Base-by-base conservation (phyloP, 2,888 invertebrate species). In the Pantelozetes paolii region DNA sequence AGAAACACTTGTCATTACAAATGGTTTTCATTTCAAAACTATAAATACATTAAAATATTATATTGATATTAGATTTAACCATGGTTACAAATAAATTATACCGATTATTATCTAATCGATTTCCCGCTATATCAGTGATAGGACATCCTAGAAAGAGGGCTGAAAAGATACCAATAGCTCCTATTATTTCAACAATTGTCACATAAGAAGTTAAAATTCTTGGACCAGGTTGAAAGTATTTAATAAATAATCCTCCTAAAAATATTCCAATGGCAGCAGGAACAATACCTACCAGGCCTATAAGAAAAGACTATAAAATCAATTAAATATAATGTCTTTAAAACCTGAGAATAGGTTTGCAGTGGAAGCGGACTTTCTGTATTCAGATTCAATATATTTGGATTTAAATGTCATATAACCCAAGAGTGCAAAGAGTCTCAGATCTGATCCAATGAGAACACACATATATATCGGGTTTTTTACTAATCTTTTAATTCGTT, bases 191-290 rank as follows among this genome's bases (percentile, higher is more conserved):
- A 0, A 80, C 79, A 6, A 80, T 32, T 0, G 81, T 79, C 73
- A 81, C 81, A 79, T 81, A 82, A 11, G 78, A 79, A 1, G 81
- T 80, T 0, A 82, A 76, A 36, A 75, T 75, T 32, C 79, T 76
- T 1, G 82, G 79, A 0, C 79, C 76, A 0, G 82, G 82, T 72
- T 81, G 80, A 70, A 80, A 79, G 62, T 77, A 78, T 0, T 79
- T 79, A 11, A 82, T 79, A 0, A 81, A 74, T 8, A 78, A 71
- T 1, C 78, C 78, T 1, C 78, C 78, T 1, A 75, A 2, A n/a
- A 78, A 13, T 42, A 77, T 77, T 13, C 78, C 78, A 11, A 77
- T 32, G 11, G 73, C 73, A 2, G 36, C 15, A 1, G 73, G 73
- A 1, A 69, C 6, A 5, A 72, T 15, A 8, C 45, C 42, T 11